Percentiles rank a stretch among this genome's conserved stretches.
phyloP scores from a whole-genome alignment of 2,888 invertebrate species.

The Torymus tubicola region DNA sequence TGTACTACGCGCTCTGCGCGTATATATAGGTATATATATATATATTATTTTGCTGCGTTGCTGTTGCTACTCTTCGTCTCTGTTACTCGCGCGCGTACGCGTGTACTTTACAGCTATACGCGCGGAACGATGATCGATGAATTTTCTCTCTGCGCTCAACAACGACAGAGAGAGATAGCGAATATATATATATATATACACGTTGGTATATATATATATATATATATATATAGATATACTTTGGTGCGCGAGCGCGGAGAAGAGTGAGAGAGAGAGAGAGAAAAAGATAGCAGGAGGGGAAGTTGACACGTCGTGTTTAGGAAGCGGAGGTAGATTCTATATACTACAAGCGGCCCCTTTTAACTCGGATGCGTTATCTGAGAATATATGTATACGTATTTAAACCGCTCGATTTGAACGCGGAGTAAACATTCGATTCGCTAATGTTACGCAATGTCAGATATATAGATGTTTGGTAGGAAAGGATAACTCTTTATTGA shows the following conservation, averaged over 20 bases:
- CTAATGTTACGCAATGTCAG: too few species aligned
- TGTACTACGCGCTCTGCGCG: background rate
- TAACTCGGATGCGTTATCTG: too few species aligned
- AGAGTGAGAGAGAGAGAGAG: background rate
- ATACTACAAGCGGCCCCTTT: slow-evolving; percentile 9
- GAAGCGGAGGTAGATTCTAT: background rate
- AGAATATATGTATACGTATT: too few species aligned
- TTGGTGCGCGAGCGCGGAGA: background rate
- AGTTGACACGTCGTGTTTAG: slow-evolving; percentile 46
- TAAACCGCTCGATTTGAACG: too few species aligned
- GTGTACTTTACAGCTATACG: background rate
- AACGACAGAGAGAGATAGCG: too few species aligned
- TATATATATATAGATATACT: too few species aligned
- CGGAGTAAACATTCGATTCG: too few species aligned
- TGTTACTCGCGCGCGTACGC: background rate
- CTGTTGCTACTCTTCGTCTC: background rate
- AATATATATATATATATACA: too few species aligned
- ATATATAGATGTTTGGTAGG: too few species aligned
- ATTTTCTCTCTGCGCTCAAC: background rate
- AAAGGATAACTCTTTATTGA: too few species aligned
- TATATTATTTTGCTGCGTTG: background rate
- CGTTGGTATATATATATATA: too few species aligned
- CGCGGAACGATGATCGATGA: slow-evolving; percentile 35
- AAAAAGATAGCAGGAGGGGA: background rate
- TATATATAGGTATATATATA: too few species aligned